Conservation (phyloP, 2,888 invertebrate genomes). For the Pedicia rivosa region DNA sequence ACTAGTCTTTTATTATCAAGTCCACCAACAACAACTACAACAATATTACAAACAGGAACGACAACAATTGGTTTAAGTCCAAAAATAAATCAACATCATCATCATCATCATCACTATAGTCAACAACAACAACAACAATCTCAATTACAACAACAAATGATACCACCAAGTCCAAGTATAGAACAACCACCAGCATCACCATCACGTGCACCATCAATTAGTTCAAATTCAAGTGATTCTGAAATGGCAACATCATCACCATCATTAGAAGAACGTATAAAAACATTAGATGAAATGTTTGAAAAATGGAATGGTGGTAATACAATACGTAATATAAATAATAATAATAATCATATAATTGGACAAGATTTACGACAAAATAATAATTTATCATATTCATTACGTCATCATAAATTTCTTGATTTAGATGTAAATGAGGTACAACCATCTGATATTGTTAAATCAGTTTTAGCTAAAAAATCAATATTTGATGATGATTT, state of each 20-base stretch:
- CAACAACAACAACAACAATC: constrained; percentile 7
- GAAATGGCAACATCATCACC: constrained; percentile 50
- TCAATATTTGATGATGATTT: constrained; percentile 94
- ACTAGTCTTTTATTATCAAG: constrained; percentile 20
- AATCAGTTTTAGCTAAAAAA: constrained; percentile 77
- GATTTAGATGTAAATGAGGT: constrained; percentile 65
- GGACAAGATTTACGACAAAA: constrained; percentile 29
- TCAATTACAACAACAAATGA: constrained; percentile 6
- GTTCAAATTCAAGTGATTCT: constrained; percentile 58
- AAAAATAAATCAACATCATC: constrained; percentile 15
- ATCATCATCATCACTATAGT: constrained; percentile 13
- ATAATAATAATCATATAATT: not conserved
- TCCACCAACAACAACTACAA: constrained; percentile 11
- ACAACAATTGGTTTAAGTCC: not conserved
- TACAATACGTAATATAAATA: constrained; percentile 4
- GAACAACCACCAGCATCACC: constrained; percentile 45
- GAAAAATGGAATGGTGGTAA: constrained; percentile 66
- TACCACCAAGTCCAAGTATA: constrained; percentile 21
- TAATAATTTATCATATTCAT: constrained; percentile 19
- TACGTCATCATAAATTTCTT: constrained; percentile 50
- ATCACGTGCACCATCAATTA: constrained; percentile 54
- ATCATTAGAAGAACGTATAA: constrained; percentile 79
- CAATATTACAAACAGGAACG: not conserved
- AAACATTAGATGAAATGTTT: constrained; percentile 84
- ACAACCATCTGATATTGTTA: constrained; percentile 87